Conservation (phyloP, 2,113 vertebrate species). For the Orcinus orca region DNA sequence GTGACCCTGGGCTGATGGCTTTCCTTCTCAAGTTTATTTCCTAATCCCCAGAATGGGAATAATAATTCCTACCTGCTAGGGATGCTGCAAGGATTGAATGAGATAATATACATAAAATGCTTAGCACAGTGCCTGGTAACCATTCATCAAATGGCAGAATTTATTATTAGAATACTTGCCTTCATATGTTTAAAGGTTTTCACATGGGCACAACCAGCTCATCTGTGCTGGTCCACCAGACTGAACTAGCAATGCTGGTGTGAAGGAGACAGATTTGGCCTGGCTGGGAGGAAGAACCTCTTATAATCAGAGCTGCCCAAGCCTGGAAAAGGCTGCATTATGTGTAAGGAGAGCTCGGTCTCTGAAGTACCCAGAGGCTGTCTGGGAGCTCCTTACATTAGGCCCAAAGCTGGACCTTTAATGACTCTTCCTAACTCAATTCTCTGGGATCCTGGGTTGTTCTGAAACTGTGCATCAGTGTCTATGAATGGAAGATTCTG, state of each 20-base stretch:
- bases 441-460: neutral
- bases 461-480: neutral
- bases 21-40: neutral
- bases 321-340: neutral
- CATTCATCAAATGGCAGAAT: neutral
- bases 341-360: neutral
- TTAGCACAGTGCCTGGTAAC: neutral
- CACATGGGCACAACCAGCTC: neutral
- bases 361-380: neutral
- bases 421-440: neutral
- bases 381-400: neutral
- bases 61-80: neutral
- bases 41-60: neutral
- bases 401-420: neutral
- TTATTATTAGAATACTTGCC: conserved; percentile 40
- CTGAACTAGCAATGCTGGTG: neutral
- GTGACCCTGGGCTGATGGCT: neutral
- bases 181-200: conserved; percentile 32
- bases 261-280: neutral
- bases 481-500: neutral
- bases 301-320: neutral
- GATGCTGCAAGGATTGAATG: neutral
- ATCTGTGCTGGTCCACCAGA: neutral
- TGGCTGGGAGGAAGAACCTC: neutral
- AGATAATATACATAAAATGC: neutral